Base-by-base conservation (phyloP, 2,113 vertebrate genomes). In the Oncorhynchus gorbuscha region DNA sequence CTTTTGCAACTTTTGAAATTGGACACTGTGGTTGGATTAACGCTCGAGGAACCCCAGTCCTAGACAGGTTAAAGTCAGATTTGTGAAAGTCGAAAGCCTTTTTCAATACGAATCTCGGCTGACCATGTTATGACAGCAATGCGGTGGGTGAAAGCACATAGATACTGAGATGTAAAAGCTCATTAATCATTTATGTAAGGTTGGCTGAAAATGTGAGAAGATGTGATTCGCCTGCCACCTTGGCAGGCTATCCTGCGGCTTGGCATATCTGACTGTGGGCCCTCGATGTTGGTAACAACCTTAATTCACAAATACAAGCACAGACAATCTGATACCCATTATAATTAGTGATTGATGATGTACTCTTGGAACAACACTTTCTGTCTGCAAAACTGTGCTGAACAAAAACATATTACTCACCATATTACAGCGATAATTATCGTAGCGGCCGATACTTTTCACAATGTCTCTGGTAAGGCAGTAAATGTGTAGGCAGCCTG, bases 121-220 rank as follows among this genome's bases (percentile, higher is more conserved):
- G 72, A 71, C 77, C 76, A 49, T 51, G 24, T 76, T 48, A 20
- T 76, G 73, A 77, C 79, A 79, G 74, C 75, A 73, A 74, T 86
- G 77, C 62, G 79, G 75, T 61, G 79, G 76, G 66, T 81, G 72
- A 76, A 32, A 77, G 70, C 45, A 78, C 74, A 75, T 62, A 55
- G 82, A 85, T 85, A 81, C 73, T 20, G 32, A 79, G 80, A 64
- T 71, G 30, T 28, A 58, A 58, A 55, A 55, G 74, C 83, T 87
- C 84, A 45, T 45, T 45, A 87, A 86, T 89, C 81, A 89, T 89
- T 86, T 79, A 89, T 83, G 81, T 18, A 69, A 81, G 84, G 84
- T 76, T 79, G 83, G 80, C 58, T 81, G 16, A 24, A 81, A 85
- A 76, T 79, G 71, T 62, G 11, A 72, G 81, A 80, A 87, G 79